A percentile compares a stretch with the other conserved stretches of the same genome.
phyloP scores from a whole-genome alignment of 2,888 invertebrate species.

The Oligia fasciuncula region DNA sequence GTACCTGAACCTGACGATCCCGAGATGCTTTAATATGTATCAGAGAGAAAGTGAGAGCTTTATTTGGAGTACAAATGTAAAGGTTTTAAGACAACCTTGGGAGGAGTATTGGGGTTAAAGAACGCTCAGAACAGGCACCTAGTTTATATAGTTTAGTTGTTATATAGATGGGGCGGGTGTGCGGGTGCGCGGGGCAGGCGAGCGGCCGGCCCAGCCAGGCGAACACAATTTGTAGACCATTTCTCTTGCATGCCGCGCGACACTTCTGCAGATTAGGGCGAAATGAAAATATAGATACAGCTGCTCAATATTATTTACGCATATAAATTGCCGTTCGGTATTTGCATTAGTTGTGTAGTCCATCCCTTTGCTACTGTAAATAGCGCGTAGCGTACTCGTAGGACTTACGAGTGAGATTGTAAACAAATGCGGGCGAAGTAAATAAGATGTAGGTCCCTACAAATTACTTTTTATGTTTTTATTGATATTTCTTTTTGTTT shows the following conservation, averaged over 20 bases:
- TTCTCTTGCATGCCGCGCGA: slow-evolving; percentile 82
- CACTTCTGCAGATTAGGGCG: slow-evolving; percentile 79
- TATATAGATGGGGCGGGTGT: slow-evolving; percentile 66
- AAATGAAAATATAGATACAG: slow-evolving; percentile 75
- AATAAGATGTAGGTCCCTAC: not conserved
- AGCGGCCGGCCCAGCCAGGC: slow-evolving; percentile 74
- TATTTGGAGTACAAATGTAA: slow-evolving; percentile 45
- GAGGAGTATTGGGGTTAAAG: slow-evolving; percentile 51
- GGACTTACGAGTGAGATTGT: not conserved
- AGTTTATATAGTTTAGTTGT: slow-evolving; percentile 59
- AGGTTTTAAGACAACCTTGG: slow-evolving; percentile 45
- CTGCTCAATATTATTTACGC: slow-evolving; percentile 55
- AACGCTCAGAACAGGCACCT: slow-evolving; percentile 42
- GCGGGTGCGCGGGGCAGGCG: slow-evolving; percentile 65
- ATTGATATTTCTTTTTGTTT: not conserved
- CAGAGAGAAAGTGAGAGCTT: slow-evolving; percentile 34
- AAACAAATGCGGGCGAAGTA: slow-evolving; percentile 10
- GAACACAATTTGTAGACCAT: slow-evolving; percentile 86
- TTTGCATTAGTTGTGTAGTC: slow-evolving; percentile 28
- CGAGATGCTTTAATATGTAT: slow-evolving; percentile 36
- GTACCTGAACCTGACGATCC: slow-evolving; percentile 16
- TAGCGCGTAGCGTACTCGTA: not conserved
- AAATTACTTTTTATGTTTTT: not conserved
- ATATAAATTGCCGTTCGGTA: slow-evolving; percentile 36
- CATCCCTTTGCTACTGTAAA: slow-evolving; percentile 19